These are phyloP conservation scores for Serranus cabrilla DNA, from an alignment of 2,797 vertebrate species.

Conservation along the genomic window DNA sequence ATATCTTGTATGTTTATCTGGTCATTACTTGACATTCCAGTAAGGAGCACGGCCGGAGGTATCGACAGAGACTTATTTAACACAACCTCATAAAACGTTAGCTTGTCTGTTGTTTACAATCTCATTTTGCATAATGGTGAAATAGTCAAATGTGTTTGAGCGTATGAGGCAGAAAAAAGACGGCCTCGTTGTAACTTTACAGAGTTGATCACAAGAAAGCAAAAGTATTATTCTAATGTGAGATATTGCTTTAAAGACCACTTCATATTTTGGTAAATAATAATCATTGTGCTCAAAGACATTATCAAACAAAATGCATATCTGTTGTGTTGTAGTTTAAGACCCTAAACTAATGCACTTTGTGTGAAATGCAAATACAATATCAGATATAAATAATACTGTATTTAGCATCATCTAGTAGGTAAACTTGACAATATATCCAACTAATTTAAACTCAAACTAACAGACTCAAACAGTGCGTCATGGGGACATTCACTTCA, in stretches of 20 bases:
- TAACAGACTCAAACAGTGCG: not conserved
- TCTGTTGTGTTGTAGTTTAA: conserved; percentile 25
- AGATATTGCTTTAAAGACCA: conserved; percentile 32
- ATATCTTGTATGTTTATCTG: conserved; percentile 17
- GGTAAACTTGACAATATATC: conserved; percentile 13
- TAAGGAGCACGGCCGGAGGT: not conserved
- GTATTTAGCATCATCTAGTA: not conserved
- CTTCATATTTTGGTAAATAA: conserved; percentile 1
- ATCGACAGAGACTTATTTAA: not conserved
- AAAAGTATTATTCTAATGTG: not conserved
- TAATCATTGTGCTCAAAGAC: not conserved
- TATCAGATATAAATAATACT: conserved; percentile 6
- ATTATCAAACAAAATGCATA: conserved; percentile 23
- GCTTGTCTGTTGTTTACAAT: not conserved
- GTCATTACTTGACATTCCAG: conserved; percentile 50
- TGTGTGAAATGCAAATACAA: conserved; percentile 31
- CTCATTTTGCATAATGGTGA: not conserved
- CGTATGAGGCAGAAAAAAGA: not conserved
- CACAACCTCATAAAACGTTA: not conserved
- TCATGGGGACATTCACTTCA: not conserved
- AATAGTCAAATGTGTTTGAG: conserved; percentile 1
- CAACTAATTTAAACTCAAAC: not conserved
- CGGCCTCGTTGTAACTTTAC: conserved; percentile 13
- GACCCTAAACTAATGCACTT: conserved; percentile 48
- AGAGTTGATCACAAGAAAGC: not conserved